Evolutionary conservation across 1,140 invertebrate species (phyloP), one percentile per base, ranked within the genome.

Genomic region (Asbolus verrucosus): DNA sequence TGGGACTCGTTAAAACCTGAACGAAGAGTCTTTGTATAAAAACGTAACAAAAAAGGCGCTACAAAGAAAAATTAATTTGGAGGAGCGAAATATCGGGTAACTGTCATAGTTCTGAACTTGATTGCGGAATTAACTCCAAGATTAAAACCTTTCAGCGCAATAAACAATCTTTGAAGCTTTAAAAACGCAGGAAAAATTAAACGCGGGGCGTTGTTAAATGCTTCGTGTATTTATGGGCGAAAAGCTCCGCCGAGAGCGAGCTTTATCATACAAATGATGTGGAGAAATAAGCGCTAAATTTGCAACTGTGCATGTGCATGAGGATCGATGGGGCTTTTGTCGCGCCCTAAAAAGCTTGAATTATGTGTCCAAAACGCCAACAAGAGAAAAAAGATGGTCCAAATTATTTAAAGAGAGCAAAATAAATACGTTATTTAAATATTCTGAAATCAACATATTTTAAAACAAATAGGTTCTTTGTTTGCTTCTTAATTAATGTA

Each of bases 301-400:
- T n/a, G 19, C 41, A 46, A 18, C 18, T 16, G 18, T 46, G 41
- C 41, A 46, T 46, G 41, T 41, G 8, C 8, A 6, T 13, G n/a
- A 4, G 41, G 41, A 16, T 46, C 41, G 41, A 46, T 46, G 41
- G 41, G 19, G 41, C 39, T 41, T 41, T 41, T 41, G 15, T 41
- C n/a, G n/a, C n/a, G n/a, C n/a, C n/a, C n/a, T n/a, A n/a, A 14
- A 41, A 41, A 41, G 39, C 41, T 46, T 46, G 41, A 39, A 39
- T 3, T 15, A 6, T 13, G 38, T 39, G 38, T 15, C 38, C 16
- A 39, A 39, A 39, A 15, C 38, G 16, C 38, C 14, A 9, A 36
- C 14, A 3, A 9, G 14, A 36, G 33, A n/a, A n/a, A n/a, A n/a
- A n/a, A n/a, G n/a, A n/a, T n/a, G n/a, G n/a, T n/a, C n/a, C n/a